Evolutionary conservation across 2,797 vertebrate species (phyloP).

Genomic region (Rhinophrynus dorsalis): DNA sequence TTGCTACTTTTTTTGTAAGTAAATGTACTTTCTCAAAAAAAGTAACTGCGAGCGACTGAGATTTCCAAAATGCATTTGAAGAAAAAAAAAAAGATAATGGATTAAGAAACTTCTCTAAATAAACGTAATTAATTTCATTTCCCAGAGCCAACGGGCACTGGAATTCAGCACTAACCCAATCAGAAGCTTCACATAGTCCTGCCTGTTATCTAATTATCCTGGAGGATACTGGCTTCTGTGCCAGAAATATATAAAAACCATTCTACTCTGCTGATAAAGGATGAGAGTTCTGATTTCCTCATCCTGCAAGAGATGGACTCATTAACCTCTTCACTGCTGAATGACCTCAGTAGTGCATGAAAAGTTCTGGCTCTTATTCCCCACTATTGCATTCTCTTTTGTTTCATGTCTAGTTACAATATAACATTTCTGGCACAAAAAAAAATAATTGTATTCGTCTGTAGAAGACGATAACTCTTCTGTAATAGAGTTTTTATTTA

Average conservation of each 20-base stretch:
- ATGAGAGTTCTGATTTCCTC: conserved; percentile 24
- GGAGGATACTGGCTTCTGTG: conserved; percentile 4
- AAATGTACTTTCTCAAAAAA: too few species aligned
- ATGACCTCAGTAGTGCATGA: conserved; percentile 5
- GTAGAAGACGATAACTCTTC: conserved; percentile 6
- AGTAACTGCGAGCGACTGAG: too few species aligned
- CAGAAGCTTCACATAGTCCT: conserved; percentile 21
- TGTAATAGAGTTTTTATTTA: conserved; percentile 20
- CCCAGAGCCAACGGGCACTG: neutral
- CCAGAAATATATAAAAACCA: conserved; percentile 32
- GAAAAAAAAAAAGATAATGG: neutral
- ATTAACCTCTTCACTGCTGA: conserved; percentile 22
- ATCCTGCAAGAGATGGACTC: neutral
- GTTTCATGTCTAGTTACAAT: neutral
- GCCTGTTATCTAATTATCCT: conserved; percentile 36
- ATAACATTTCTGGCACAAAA: conserved; percentile 13
- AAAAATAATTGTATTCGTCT: conserved; percentile 7
- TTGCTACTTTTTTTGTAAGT: too few species aligned
- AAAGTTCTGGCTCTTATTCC: neutral
- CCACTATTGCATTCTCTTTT: neutral
- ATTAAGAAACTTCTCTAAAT: conserved; percentile 33
- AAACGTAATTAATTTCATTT: conserved; percentile 34
- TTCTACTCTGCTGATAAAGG: conserved; percentile 13
- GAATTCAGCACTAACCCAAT: conserved; percentile 22
- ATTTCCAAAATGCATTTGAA: conserved; percentile 7